Evolutionary conservation across 2,888 invertebrate species (phyloP).

Genomic region (Cartodere bifasciata): DNA sequence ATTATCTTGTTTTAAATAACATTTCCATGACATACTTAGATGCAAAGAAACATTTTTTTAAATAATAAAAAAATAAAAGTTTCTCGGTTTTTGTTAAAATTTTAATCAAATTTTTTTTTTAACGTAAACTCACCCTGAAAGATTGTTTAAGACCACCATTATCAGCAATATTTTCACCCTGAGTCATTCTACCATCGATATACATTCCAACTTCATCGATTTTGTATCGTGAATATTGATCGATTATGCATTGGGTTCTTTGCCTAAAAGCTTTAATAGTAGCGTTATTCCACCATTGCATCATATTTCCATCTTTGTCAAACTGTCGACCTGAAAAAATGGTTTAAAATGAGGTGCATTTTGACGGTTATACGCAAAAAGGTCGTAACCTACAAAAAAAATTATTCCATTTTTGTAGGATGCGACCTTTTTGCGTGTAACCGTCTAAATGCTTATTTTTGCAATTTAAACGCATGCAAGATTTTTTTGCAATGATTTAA

Average conservation of each 20-base stretch:
- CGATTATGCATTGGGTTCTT: slow-evolving; percentile 73
- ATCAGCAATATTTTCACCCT: slow-evolving; percentile 87
- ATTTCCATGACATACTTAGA: too few species aligned
- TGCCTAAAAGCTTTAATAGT: slow-evolving; percentile 70
- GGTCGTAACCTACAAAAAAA: not conserved
- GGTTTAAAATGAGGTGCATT: not conserved
- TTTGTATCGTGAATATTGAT: slow-evolving; percentile 74
- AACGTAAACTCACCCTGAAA: slow-evolving; percentile 51
- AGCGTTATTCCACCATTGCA: slow-evolving; percentile 86
- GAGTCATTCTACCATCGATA: slow-evolving; percentile 63
- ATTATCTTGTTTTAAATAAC: too few species aligned
- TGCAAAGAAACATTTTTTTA: too few species aligned
- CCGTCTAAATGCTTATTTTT: not conserved
- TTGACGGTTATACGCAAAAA: slow-evolving; percentile 1
- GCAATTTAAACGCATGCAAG: not conserved
- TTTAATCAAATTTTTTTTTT: too few species aligned
- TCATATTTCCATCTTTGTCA: slow-evolving; percentile 80
- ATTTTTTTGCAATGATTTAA: too few species aligned
- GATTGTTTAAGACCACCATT: slow-evolving; percentile 87
- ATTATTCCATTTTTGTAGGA: not conserved
- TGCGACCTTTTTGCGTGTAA: too few species aligned
- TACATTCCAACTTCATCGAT: slow-evolving; percentile 62
- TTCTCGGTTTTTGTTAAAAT: too few species aligned
- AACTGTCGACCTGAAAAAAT: slow-evolving; percentile 59
- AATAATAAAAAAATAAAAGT: too few species aligned